Evolutionary conservation across 1,140 invertebrate genomes (phyloP).

Genomic region (Forficula auricularia): DNA sequence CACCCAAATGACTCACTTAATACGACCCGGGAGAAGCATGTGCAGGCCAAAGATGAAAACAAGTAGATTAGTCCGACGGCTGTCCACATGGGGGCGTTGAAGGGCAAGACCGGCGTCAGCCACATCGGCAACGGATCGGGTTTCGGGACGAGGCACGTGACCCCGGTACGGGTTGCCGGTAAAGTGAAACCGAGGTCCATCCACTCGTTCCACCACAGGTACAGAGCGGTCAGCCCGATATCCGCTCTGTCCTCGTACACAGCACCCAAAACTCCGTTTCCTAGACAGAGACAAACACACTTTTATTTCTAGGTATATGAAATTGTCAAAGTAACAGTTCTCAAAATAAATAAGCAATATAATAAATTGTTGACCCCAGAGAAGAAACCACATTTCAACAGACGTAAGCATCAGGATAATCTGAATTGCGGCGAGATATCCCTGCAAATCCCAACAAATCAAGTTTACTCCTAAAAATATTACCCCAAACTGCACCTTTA

Average conservation of each 20-base stretch:
- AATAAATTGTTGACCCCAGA: too few species aligned
- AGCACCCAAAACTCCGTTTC: constrained; percentile 28
- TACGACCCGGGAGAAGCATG: too few species aligned
- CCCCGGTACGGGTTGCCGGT: constrained; percentile 32
- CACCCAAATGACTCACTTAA: too few species aligned
- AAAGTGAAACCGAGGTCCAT: constrained; percentile 33
- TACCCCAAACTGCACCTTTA: too few species aligned
- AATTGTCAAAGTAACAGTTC: too few species aligned
- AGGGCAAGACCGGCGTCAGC: constrained; percentile 26
- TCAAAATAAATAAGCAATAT: too few species aligned
- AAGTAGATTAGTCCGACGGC: constrained; percentile 21
- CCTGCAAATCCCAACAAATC: too few species aligned
- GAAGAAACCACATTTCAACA: too few species aligned
- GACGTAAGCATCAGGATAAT: too few species aligned
- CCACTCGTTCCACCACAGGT: constrained; percentile 37
- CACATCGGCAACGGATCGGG: constrained; percentile 28
- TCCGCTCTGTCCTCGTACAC: constrained; percentile 35
- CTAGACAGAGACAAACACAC: background rate
- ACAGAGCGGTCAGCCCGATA: constrained; percentile 35
- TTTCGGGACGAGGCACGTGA: constrained; percentile 37
- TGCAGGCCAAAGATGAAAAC: constrained; percentile 18
- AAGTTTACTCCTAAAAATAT: too few species aligned
- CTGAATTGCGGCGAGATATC: too few species aligned
- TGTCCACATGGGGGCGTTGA: constrained; percentile 23
- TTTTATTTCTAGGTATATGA: background rate